phyloP scores from a whole-genome alignment of 2,888 invertebrate genomes.

The Aplocera efformata region DNA sequence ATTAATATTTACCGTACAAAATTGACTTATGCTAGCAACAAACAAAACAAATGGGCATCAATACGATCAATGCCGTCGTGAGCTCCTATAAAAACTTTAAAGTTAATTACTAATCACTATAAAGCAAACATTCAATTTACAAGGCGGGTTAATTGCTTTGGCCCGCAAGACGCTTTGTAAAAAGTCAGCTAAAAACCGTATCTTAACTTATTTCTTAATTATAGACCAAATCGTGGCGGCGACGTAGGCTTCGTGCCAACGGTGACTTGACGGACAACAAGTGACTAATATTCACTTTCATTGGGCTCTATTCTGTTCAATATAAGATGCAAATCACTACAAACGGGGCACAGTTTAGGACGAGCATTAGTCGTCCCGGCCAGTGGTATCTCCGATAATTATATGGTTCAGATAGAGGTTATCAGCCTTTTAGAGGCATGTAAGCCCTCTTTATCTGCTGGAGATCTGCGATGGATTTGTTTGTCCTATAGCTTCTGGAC shows the following conservation, averaged over 20 bases:
- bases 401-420: constrained; percentile 73
- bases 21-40: constrained; percentile 53
- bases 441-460: constrained; percentile 57
- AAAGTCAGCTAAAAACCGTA: constrained; percentile 76
- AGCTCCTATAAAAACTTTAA: constrained; percentile 61
- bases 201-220: constrained; percentile 80
- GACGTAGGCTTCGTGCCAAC: constrained; percentile 66
- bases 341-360: constrained; percentile 31
- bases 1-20: constrained; percentile 51
- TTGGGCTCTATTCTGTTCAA: constrained; percentile 32
- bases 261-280: constrained; percentile 48
- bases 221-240: constrained; percentile 76
- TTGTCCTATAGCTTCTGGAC: constrained; percentile 26
- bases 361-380: constrained; percentile 56
- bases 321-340: constrained; percentile 40
- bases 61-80: constrained; percentile 61
- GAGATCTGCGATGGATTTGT: constrained; percentile 52
- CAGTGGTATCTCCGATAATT: constrained; percentile 75
- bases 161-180: constrained; percentile 70
- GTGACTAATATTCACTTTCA: constrained; percentile 25
- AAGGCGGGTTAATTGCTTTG: constrained; percentile 77
- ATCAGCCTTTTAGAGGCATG: constrained; percentile 71
- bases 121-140: constrained; percentile 81
- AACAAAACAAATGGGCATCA: constrained; percentile 60
- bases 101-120: constrained; percentile 79